phyloP scores from a whole-genome alignment of 1,140 invertebrate species.

The Lepidostoma basale region DNA sequence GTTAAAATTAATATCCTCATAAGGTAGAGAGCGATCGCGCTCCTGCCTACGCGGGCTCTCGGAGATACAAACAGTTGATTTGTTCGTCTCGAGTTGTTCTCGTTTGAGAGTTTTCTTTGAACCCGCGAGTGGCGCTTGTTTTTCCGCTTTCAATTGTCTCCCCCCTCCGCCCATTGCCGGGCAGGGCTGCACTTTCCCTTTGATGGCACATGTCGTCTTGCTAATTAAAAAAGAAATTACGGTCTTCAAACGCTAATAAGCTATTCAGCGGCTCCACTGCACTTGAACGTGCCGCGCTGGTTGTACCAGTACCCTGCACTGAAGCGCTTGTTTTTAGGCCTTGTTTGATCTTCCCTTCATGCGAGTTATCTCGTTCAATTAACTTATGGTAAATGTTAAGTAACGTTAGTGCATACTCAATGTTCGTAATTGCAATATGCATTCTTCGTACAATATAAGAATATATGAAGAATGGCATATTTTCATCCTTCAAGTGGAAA shows the following conservation, averaged over 20 bases:
- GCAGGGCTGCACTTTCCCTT: conserved; percentile 8
- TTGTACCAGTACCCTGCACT: neutral
- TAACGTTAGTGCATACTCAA: no score
- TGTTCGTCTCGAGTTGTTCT: conserved; percentile 31
- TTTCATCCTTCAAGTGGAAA: no score
- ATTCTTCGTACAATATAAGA: no score
- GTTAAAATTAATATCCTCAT: no score
- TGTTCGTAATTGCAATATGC: no score
- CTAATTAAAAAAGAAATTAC: conserved; percentile 41
- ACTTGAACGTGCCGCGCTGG: conserved; percentile 10
- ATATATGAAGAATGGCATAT: no score
- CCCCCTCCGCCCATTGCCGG: neutral
- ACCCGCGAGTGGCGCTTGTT: conserved; percentile 24
- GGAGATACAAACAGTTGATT: conserved; percentile 24
- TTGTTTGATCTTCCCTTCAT: no score
- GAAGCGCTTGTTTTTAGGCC: neutral
- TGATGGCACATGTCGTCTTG: conserved; percentile 33
- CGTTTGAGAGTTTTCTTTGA: conserved; percentile 26
- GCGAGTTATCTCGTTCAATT: no score
- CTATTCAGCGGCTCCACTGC: conserved; percentile 16
- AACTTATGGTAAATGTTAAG: no score
- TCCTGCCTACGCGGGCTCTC: neutral
- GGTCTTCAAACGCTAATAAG: conserved; percentile 35
- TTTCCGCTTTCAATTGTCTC: conserved; percentile 30
- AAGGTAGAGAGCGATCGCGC: neutral